A percentile compares a stretch with the other conserved stretches of the same genome.
Conservation (phyloP, 2,113 vertebrate species). For the Salvelinus sp. region DNA sequence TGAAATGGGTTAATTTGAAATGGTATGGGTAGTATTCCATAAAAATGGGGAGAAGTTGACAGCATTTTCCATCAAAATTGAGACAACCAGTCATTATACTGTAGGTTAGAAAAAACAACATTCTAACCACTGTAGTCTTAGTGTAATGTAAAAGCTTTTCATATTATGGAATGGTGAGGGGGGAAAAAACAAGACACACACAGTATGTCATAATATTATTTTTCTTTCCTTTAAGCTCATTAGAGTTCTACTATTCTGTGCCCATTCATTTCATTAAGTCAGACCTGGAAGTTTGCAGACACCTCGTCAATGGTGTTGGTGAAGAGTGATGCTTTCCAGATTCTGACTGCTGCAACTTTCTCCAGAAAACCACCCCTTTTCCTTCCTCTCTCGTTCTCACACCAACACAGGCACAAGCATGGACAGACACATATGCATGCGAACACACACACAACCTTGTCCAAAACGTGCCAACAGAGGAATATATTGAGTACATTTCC, state of each 20-base stretch:
- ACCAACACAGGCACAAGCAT: too few species aligned
- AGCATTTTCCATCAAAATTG: conserved; percentile 19
- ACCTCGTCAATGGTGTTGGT: conserved; percentile 56
- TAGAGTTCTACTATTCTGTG: conserved; percentile 50
- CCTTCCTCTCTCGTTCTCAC: too few species aligned
- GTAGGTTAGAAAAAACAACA: conserved; percentile 25
- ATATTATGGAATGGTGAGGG: conserved; percentile 22
- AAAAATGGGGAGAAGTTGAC: conserved; percentile 16
- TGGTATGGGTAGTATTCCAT: not conserved
- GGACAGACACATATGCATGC: too few species aligned
- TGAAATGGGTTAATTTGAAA: not conserved
- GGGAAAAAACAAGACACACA: conserved; percentile 32
- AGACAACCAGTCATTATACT: not conserved
- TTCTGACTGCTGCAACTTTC: conserved; percentile 52
- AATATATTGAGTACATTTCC: too few species aligned
- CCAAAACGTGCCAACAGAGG: too few species aligned
- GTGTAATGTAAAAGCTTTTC: not conserved
- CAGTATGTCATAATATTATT: conserved; percentile 45
- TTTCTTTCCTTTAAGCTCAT: conserved; percentile 47
- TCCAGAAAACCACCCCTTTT: not conserved
- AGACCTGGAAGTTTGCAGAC: conserved; percentile 35
- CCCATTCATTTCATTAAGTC: conserved; percentile 49
- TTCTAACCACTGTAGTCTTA: conserved; percentile 15
- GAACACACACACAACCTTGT: too few species aligned
- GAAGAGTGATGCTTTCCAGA: conserved; percentile 72